phyloP scores from a whole-genome alignment of 53 echinoderm and acorn worm species.

The Holothuria scabra region DNA sequence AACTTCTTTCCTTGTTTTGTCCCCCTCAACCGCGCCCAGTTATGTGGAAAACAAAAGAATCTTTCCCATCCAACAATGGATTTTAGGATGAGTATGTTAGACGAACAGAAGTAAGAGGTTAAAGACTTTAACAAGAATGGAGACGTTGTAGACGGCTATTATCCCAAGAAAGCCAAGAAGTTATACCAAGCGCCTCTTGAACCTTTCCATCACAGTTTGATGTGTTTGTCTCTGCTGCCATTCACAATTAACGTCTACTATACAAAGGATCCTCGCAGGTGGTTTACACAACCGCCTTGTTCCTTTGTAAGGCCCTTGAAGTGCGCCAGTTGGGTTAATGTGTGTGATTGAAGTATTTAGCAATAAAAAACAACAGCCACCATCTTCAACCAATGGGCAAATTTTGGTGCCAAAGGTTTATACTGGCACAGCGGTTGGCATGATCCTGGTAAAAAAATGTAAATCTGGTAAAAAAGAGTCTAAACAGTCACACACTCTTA shows the following conservation, averaged over 20 bases:
- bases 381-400: constrained; percentile 7
- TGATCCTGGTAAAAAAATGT: not conserved
- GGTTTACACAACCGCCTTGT: constrained; percentile 10
- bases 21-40: not conserved
- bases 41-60: constrained; percentile 21
- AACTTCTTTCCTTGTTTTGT: constrained; percentile 3
- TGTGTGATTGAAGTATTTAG: constrained; percentile 5
- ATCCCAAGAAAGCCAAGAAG: not conserved
- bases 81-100: not conserved
- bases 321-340: constrained; percentile 2
- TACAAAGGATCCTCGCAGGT: constrained; percentile 31
- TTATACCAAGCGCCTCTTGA: constrained; percentile 16
- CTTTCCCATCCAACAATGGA: constrained; percentile 17
- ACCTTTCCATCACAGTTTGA: constrained; percentile 9
- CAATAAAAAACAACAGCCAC: constrained; percentile 4
- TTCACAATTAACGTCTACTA: constrained; percentile 4
- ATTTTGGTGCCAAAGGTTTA: constrained; percentile 13
- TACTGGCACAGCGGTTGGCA: constrained; percentile 27
- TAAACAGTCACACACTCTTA: too few relatives aligned
- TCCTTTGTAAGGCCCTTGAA: constrained; percentile 1
- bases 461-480: too few relatives aligned
- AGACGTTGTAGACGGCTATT: constrained; percentile 5
- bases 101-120: not conserved
- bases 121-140: constrained; percentile 13
- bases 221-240: constrained; percentile 12